Evolutionary conservation across 2,888 invertebrate genomes (phyloP), one percentile per base, ranked within the genome.

Genomic region (Heliconius charithonia): DNA sequence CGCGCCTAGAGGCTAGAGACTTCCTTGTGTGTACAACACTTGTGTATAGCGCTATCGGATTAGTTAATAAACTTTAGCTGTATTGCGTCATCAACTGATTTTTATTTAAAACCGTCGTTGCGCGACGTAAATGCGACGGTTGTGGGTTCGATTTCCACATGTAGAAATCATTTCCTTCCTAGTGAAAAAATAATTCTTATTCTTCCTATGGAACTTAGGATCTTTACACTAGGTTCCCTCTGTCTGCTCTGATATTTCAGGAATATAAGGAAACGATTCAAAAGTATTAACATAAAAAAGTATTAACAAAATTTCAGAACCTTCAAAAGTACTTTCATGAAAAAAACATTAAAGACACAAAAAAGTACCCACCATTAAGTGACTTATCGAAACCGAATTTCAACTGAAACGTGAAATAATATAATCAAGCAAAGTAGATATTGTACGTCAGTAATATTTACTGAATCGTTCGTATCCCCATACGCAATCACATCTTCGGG

Each of bases 1-100:
- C 91, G 89, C 87, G 86, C 88, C 87, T 85, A 85, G 85, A 74
- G 77, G 67, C 77, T 32, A 45, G 25, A 63, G 63, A 72, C 67
- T 74, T 72, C 73, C 77, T 78, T 67, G 62, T 78, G 77, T 73
- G 67, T 72, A 45, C 77, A 77, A 72, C 76, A 65, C 71, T 75
- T 74, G 59, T 45, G 19, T 65, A 71, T 67, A 19, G 62, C 62
- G 74, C 74, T 27, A 41, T 37, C 69, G n/a, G 41, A 69, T 69
- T 27, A 59, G 59, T 59, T 59, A 69, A 69, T 69, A 45, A 41
- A 69, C 22, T 41, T 45, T 37, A 37, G 37, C 10, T 69, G 16
- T 69, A 41, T 41, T 69, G 56, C 59, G 56, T 59, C n/a, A 22
- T 59, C 59, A 59, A 59, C 59, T 59, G 59, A 59, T 59, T 59